Base-by-base conservation (phyloP, 2,113 vertebrate species). In the Xyrauchen texanus region DNA sequence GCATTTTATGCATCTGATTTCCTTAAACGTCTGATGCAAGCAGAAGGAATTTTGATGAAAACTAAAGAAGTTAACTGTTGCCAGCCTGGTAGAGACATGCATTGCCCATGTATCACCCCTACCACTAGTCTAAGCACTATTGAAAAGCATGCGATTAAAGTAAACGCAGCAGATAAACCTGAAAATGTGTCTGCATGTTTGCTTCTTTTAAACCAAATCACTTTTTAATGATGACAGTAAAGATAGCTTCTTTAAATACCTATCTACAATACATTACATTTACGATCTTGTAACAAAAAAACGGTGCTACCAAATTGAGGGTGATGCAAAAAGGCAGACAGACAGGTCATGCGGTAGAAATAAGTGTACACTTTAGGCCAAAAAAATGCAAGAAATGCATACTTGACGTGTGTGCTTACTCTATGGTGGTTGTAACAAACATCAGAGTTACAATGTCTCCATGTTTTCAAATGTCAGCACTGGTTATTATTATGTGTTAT, bases 71-170 rank as follows among this genome's bases (percentile, higher is more conserved):
- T n/a, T 68, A 46, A 68, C 6, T 53, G 7, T 8, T 63, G 16
- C 62, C 62, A 64, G 65, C 71, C 57, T 47, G n/a, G 63, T 49
- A 62, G 10, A 75, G 46, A 34, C 82, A 84, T 84, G 82, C 82
- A 84, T 78, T 64, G 65, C 21, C 62, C 60, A 75, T 10, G 12
- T 44, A 68, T 16, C 49, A 7, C 34, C 0, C 4, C 8, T 42
- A 15, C 68, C 67, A 34, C n/a, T 6, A 47, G 51, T 45, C 21
- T 66, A 13, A 13, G 51, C 2, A 15, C 7, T 34, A 60, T 46
- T 71, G 45, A 68, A 49, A 75, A 21, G 69, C 79, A 84, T 84
- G 82, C 82, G 3, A 64, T 34, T 72, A 65, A 65, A 78, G 6
- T 13, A 49, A 44, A 80, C 58, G 70, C 78, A 71, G 66, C 44